Percentiles rank a stretch among this genome's conserved stretches.
Conservation (phyloP, 2,888 invertebrate species). For the Ophion ellenae region DNA sequence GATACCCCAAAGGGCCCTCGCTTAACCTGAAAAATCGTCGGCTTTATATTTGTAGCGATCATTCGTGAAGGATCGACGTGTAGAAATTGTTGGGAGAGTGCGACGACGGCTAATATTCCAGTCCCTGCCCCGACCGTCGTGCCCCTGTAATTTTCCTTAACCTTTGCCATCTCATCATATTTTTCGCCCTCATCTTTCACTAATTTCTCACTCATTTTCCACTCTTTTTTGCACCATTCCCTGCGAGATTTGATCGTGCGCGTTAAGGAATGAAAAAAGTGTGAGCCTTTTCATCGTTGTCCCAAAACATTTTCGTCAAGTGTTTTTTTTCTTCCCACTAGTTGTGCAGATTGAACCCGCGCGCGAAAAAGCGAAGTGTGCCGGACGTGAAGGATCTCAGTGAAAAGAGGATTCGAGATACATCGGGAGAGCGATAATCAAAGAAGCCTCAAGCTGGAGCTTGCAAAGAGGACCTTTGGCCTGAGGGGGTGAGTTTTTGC, state of each 20-base stretch:
- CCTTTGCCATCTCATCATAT: not conserved
- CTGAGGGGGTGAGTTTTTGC: slow-evolving; percentile 77
- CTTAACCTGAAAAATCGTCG: slow-evolving; percentile 18
- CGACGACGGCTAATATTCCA: slow-evolving; percentile 20
- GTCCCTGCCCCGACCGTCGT: slow-evolving; percentile 38
- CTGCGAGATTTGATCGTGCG: too few species aligned
- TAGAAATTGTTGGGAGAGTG: slow-evolving; percentile 26
- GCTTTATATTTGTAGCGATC: slow-evolving; percentile 9
- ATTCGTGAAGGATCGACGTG: slow-evolving; percentile 45
- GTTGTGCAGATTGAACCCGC: slow-evolving; percentile 16
- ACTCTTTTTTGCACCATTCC: not conserved
- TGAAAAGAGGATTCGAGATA: slow-evolving; percentile 36
- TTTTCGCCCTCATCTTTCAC: not conserved
- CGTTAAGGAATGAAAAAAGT: too few species aligned
- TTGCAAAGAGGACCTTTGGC: slow-evolving; percentile 79
- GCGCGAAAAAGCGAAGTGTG: not conserved
- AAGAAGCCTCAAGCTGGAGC: slow-evolving; percentile 79
- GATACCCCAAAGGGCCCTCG: slow-evolving; percentile 37
- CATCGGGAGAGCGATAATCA: slow-evolving; percentile 33
- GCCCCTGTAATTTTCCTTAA: not conserved
- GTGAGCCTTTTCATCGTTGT: not conserved
- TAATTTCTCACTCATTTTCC: not conserved
- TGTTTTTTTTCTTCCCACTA: slow-evolving; percentile 9
- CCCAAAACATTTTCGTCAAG: not conserved
- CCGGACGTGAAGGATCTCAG: slow-evolving; percentile 7